These are phyloP conservation scores for Rhinatrema bivittatum DNA, from an alignment of 2,797 vertebrate species.

Conservation along the genomic window DNA sequence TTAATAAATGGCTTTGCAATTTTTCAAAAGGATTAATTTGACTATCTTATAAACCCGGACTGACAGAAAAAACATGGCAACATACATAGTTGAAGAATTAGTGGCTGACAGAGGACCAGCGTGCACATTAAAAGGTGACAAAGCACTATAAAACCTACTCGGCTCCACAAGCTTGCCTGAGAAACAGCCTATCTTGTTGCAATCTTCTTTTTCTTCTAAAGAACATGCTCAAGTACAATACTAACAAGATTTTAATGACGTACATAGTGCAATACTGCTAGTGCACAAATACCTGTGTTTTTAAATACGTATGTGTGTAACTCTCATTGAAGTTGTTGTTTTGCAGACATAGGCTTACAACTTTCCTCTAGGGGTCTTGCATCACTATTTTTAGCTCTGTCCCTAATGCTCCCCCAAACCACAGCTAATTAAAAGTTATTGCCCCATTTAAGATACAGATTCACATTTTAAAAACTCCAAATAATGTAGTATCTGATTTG, in stretches of 20 bases:
- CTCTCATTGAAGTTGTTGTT: neutral
- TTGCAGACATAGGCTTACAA: neutral
- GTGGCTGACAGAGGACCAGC: constrained; percentile 8
- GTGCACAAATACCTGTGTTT: too few species aligned
- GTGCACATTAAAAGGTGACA: too few species aligned
- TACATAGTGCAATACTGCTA: too few species aligned
- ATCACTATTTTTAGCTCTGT: constrained; percentile 16
- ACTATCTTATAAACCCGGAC: constrained; percentile 31
- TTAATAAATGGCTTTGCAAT: constrained; percentile 38
- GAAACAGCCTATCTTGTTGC: too few species aligned
- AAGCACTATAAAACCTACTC: constrained; percentile 8
- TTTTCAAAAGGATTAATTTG: constrained; percentile 27
- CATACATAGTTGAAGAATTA: neutral
- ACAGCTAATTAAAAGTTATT: constrained; percentile 51
- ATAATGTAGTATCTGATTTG: too few species aligned
- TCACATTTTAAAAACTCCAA: constrained; percentile 57
- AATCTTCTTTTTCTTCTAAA: too few species aligned
- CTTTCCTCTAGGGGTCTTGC: neutral
- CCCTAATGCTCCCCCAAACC: constrained; percentile 41
- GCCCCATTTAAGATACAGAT: constrained; percentile 47
- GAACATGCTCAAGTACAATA: too few species aligned
- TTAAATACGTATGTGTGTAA: too few species aligned
- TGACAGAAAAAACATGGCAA: constrained; percentile 31
- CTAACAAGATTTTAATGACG: too few species aligned
- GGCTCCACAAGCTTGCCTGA: constrained; percentile 12